Percentiles rank a stretch among this genome's conserved stretches.
Conservation (phyloP, 2,113 vertebrate genomes). For the Chrysemys picta region DNA sequence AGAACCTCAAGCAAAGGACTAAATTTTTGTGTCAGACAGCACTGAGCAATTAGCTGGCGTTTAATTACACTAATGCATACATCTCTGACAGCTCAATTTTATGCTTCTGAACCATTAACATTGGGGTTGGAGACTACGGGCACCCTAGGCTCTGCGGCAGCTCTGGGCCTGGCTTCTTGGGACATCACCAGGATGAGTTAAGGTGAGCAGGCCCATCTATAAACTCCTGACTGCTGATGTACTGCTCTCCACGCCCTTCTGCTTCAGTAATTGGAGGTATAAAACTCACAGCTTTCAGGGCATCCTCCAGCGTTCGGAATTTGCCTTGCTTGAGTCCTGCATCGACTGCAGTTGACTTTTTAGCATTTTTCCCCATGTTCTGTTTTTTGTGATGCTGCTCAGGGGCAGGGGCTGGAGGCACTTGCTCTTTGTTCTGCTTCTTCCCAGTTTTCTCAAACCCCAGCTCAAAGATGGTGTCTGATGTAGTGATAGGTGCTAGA, state of each 20-base stretch:
- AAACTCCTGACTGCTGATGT: not conserved
- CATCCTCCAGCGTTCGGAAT: conserved; percentile 88
- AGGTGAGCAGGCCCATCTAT: not conserved
- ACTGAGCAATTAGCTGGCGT: not conserved
- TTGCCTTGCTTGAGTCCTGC: not conserved
- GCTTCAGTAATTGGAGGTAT: not conserved
- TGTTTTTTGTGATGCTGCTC: conserved; percentile 79
- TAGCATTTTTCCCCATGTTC: conserved; percentile 65
- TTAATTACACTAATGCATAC: not conserved
- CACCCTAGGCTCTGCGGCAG: not conserved
- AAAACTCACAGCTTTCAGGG: conserved; percentile 89
- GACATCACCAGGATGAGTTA: too few species aligned
- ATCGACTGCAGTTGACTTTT: conserved; percentile 66
- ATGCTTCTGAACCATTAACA: not conserved
- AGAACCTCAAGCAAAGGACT: not conserved
- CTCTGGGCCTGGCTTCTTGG: not conserved
- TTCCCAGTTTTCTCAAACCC: conserved; percentile 87
- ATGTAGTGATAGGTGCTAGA: conserved; percentile 80
- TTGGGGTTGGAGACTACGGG: not conserved
- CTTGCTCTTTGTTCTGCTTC: conserved; percentile 94
- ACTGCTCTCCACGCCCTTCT: too few species aligned
- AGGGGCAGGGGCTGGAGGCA: conserved; percentile 79
- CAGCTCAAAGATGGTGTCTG: conserved; percentile 84
- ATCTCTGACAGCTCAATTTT: not conserved
- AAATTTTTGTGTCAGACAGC: not conserved